Base-by-base conservation (phyloP, 2,113 vertebrate genomes). In the Cyanoliseus patagonus region DNA sequence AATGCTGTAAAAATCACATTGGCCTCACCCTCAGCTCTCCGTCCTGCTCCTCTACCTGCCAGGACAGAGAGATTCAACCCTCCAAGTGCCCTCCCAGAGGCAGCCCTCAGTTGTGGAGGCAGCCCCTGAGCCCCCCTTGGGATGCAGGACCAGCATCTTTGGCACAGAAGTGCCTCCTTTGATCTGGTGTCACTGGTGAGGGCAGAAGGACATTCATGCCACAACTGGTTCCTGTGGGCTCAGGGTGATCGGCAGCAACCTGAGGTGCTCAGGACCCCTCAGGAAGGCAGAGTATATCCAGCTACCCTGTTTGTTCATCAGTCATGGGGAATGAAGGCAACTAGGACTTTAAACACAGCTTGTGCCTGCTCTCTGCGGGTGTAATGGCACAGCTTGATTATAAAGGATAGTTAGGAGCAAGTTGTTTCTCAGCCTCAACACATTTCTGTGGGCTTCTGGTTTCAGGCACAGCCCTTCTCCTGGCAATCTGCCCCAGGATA, bases 41-140 rank as follows among this genome's bases (percentile, higher is more conserved):
- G 49, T 30, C 76, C 55, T 78, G 18, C 49, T 86, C 28, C 47
- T 59, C 52, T 67, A 16, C 35, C 52, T 84, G 69, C 44, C 1
- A 8, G 22, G 30, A 75, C 15, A 3, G 66, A 77, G 55, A 62
- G 14, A 10, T 75, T 25, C 70, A 42, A 75, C 13, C 33, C 53
- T 69, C 23, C 24, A 33, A 31, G 11, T 51, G 24, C 20, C 8
- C 27, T 67, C 22, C 33, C 49, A n/a, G 46, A 41, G 27, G 59
- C 47, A 73, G 31, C 13, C 27, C 49, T 22, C 0, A n/a, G 63
- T 27, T 4, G 3, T 9, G 16, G 31, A 47, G 25, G 59, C 51
- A 69, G 16, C 9, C 13, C 33, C 27, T 4, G 0, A 46, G 42
- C 7, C 37, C 46, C n/a, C 44, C 1, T 0, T 10, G 35, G 25